phyloP scores from a whole-genome alignment of 2,797 vertebrate species.

The Varecia variegata region DNA sequence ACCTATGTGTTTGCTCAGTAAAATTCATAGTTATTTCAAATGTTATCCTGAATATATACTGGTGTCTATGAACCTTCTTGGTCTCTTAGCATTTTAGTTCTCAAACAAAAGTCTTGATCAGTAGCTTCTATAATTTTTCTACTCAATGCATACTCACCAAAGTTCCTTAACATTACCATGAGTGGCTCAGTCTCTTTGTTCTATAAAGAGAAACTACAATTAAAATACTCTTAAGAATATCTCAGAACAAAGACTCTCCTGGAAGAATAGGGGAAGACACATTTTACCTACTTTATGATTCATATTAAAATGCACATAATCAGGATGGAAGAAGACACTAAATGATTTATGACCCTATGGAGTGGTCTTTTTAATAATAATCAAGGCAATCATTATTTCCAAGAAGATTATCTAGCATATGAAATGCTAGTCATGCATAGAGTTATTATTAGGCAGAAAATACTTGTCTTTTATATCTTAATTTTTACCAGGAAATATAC shows the following conservation, averaged over 20 bases:
- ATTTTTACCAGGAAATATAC: conserved; percentile 16
- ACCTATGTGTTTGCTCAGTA: background rate
- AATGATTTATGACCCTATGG: background rate
- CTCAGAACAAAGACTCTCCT: background rate
- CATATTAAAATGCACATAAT: conserved; percentile 3
- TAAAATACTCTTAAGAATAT: background rate
- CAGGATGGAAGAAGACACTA: background rate
- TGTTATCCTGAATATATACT: background rate
- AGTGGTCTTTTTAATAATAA: conserved; percentile 1
- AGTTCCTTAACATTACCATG: background rate
- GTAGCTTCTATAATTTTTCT: background rate
- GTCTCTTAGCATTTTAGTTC: background rate
- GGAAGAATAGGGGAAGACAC: background rate
- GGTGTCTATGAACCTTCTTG: background rate
- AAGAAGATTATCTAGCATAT: conserved; percentile 21
- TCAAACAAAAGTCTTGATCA: background rate
- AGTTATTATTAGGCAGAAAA: conserved; percentile 34
- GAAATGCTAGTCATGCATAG: conserved; percentile 4
- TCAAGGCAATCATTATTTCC: conserved; percentile 23
- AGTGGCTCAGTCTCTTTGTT: background rate
- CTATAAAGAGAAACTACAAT: background rate
- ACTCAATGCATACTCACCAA: background rate
- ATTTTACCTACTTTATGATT: background rate
- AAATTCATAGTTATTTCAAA: background rate
- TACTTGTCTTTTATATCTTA: background rate